Percentiles rank a stretch among this genome's conserved stretches.
Evolutionary conservation across 92 coral and sea anemone species (phyloP).

Genomic region (Paramuricea clavata): DNA sequence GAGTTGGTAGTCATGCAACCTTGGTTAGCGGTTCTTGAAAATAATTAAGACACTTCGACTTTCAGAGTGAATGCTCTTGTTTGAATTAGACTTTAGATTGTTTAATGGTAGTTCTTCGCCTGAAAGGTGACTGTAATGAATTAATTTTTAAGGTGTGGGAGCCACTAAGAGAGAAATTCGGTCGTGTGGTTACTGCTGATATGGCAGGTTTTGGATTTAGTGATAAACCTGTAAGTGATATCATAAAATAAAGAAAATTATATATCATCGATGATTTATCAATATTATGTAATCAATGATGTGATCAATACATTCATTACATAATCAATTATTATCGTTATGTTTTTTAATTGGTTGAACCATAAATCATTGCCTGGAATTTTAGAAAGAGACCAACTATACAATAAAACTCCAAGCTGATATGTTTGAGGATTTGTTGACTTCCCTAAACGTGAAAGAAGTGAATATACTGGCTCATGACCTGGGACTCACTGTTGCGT

Average conservation of each 20-base stretch:
- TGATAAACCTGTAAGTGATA: slow-evolving; percentile 91
- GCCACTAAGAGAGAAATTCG: slow-evolving; percentile 77
- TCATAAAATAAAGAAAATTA: background rate
- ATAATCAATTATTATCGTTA: too few relatives aligned
- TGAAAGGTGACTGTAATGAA: too few relatives aligned
- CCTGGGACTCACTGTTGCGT: slow-evolving; percentile 94
- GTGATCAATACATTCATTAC: too few relatives aligned
- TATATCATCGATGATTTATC: background rate
- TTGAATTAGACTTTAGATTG: too few relatives aligned
- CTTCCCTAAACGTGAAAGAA: slow-evolving; percentile 67
- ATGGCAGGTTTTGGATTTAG: slow-evolving; percentile 97
- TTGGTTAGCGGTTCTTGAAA: too few relatives aligned
- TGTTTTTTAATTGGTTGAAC: too few relatives aligned
- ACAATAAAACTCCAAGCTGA: slow-evolving; percentile 91
- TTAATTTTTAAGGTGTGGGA: slow-evolving; percentile 79
- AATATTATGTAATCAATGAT: background rate
- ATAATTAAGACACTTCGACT: too few relatives aligned
- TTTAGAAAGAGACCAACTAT: slow-evolving; percentile 70
- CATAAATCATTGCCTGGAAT: background rate
- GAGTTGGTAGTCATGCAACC: too few relatives aligned
- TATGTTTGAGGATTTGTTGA: slow-evolving; percentile 78
- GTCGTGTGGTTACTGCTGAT: slow-evolving; percentile 89
- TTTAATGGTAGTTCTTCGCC: too few relatives aligned
- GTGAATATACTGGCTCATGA: slow-evolving; percentile 91
- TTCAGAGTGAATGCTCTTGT: too few relatives aligned